Evolutionary conservation across 2,113 vertebrate genomes (phyloP).

Genomic region (Rhadina sibilatrix): DNA sequence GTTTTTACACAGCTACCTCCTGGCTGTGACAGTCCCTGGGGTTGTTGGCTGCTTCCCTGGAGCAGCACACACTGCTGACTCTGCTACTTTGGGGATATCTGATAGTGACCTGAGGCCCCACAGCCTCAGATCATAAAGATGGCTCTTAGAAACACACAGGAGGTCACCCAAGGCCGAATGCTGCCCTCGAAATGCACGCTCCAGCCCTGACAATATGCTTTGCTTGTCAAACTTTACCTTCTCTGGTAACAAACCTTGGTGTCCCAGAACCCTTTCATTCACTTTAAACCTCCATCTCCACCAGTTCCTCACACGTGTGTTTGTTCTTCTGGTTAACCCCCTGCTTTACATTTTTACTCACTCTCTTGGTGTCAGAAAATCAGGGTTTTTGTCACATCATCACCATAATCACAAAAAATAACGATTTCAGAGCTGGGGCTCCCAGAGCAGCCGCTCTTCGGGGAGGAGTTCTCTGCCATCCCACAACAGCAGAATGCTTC

Average conservation of each 20-base stretch:
- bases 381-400: neutral
- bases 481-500: neutral
- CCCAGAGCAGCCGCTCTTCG: fast-evolving
- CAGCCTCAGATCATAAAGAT: neutral
- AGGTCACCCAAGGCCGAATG: neutral
- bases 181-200: neutral
- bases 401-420: neutral
- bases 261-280: neutral
- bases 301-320: neutral
- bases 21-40: neutral
- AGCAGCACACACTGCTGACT: neutral
- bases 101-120: neutral
- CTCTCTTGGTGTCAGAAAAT: neutral
- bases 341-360: neutral
- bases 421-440: neutral
- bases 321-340: neutral
- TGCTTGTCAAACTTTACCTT: neutral
- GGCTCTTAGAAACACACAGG: neutral
- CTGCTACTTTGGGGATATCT: neutral
- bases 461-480: neutral
- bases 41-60: neutral
- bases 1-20: slow-evolving; percentile 16
- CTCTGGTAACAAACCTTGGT: neutral
- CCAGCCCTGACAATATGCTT: neutral
- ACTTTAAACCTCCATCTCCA: neutral